Evolutionary conservation across 2,797 vertebrate species (phyloP), one percentile per base, ranked within the genome.

Genomic region (Rhinoraja longicauda): DNA sequence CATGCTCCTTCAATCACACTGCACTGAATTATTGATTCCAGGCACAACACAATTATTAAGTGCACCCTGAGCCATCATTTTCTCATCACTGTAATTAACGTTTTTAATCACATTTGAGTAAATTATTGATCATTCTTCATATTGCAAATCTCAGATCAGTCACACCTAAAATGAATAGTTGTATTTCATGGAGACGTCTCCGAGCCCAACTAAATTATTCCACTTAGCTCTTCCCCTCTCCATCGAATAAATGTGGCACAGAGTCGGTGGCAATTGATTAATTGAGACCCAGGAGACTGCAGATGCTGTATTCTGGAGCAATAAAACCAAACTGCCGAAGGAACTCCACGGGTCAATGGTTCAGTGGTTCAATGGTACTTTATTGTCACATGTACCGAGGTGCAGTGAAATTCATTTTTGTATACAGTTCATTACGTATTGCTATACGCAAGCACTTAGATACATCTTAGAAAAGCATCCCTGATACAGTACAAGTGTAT

Each of bases 21-120:
- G 84, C 62, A 19, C 84, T 88, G 84, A 67, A 88, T 88, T 67
- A 88, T 88, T 88, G 84, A 67, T 88, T 88, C 32, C 15, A 36
- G 84, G 17, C 62, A 32, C 59, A 32, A 0, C 32, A 32, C 62
- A 67, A 88, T 67, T 88, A 88, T 67, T 67, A 36, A 64, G 17
- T 19, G 64, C n/a, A 36, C 62, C 36, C n/a, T 36, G 45, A 88
- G 32, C 8, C 64, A 88, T 64, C 59, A 64, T 64, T 19, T 64
- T 88, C 29, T 36, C 17, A 88, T 88, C 32, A 67, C 12, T 88
- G 59, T 62, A 36, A 67, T 88, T 67, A 88, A 67, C 62, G 21
- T 36, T 67, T 88, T 88, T 88, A 88, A 88, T 67, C n/a, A 32
- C 59, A 67, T 19, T 67, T 17, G 21, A 7, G 62, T 88, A 67